Evolutionary conservation across 2,113 vertebrate species (phyloP).

Genomic region (Salminus brasiliensis): DNA sequence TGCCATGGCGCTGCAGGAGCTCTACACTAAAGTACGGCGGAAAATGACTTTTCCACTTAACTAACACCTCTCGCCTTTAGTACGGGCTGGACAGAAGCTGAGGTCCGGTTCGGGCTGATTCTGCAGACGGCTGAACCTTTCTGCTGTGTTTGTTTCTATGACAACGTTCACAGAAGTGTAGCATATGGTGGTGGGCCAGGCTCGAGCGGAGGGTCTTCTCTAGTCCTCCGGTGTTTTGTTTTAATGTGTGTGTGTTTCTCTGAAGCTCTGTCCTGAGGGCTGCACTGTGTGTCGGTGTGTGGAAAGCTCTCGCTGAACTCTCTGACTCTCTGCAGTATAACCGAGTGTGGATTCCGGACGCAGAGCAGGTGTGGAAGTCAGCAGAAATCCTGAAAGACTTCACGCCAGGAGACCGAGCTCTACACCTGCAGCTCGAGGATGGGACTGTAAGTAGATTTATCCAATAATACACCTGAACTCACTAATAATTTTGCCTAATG

Average conservation of each 20-base stretch:
- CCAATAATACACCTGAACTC: background rate
- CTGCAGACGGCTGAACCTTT: too few species aligned
- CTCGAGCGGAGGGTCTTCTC: background rate
- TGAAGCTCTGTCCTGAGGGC: too few species aligned
- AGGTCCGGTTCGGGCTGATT: too few species aligned
- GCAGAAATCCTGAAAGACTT: conserved; percentile 90
- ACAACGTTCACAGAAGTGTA: background rate
- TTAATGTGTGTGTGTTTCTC: background rate
- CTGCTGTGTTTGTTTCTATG: background rate
- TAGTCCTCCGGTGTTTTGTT: background rate
- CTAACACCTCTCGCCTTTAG: background rate
- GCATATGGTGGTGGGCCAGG: conserved; percentile 35
- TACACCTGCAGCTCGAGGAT: conserved; percentile 86
- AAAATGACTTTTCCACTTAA: conserved; percentile 7
- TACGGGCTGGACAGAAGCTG: too few species aligned
- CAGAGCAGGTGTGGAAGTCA: conserved; percentile 91
- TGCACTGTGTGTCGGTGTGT: background rate
- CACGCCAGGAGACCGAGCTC: conserved; percentile 74
- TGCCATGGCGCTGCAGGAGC: conserved; percentile 85
- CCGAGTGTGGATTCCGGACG: conserved; percentile 94
- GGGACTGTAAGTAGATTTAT: conserved; percentile 80
- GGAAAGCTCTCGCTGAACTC: background rate
- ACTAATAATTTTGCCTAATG: too few species aligned
- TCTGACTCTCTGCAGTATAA: conserved; percentile 80
- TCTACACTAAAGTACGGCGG: conserved; percentile 88